Base-by-base conservation (phyloP, 2,113 vertebrate genomes). In the Strix uralensis region DNA sequence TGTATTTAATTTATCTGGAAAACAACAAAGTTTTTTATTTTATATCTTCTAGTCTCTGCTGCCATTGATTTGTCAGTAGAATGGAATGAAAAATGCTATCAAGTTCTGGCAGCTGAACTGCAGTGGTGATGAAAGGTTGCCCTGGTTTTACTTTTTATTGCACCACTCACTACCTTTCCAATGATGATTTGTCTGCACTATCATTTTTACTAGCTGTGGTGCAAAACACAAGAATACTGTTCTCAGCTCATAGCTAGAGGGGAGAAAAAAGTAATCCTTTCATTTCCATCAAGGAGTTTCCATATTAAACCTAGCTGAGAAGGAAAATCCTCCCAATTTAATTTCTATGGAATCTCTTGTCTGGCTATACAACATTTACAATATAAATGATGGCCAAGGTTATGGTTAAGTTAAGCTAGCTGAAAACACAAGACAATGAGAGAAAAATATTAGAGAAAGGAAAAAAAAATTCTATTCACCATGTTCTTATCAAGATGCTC, bases 31-130 rank as follows among this genome's bases (percentile, higher is more conserved):
- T 80, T 55, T 90, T 90, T 86, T 51, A 81, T 94, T 95, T 94
- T 89, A 52, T 74, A 32, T 65, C 8, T 18, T 79, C 70, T 36
- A 81, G 69, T 46, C 36, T 88, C 77, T 85, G 52, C 11, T 47
- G 57, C 62, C 88, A 94, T 77, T 71, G 78, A 93, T 92, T 95
- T 95, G 83, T 86, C 69, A 81, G 73, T 77, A 79, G 73, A 92
- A 90, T 80, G 88, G 94, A 96, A 96, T 52, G 72, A 92, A 96
- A 94, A 92, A 69, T 20, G 12, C 36, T 70, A 36, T 74, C 63
- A 59, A n/a, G 49, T 20, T 79, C 58, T 87, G 75, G 90, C 92
- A 94, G 80, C 75, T 55, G 75, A 80, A 52, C 70, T 72, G 58
- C 77, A 58, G 69, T 12, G 44, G 65, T 81, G 81, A 92, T 89